phyloP scores from a whole-genome alignment of 2,113 vertebrate genomes.

The Rhynchomys soricoides region DNA sequence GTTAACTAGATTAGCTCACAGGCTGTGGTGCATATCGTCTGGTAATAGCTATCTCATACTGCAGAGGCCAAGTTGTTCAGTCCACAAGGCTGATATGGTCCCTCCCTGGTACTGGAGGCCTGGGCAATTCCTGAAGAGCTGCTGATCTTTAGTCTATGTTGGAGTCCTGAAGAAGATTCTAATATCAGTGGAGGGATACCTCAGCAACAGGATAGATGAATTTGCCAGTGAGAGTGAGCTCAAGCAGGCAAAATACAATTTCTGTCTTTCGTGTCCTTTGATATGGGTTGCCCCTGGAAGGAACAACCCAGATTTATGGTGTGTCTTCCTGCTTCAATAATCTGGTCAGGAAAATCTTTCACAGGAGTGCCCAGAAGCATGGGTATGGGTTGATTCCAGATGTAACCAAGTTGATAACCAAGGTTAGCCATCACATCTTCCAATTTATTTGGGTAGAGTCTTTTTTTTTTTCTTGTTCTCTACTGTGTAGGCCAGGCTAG shows the following conservation, averaged over 20 bases:
- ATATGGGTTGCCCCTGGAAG: neutral
- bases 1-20: neutral
- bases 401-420: neutral
- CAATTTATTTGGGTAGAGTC: neutral
- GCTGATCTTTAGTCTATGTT: neutral
- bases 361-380: neutral
- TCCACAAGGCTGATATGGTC: neutral
- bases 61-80: neutral
- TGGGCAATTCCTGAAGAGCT: neutral
- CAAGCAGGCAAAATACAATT: neutral
- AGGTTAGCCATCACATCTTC: neutral
- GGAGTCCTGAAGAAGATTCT: neutral
- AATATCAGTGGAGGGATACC: neutral
- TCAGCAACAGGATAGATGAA: neutral
- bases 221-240: neutral
- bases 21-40: neutral
- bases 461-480: neutral
- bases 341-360: neutral
- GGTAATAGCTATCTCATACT: neutral
- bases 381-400: neutral
- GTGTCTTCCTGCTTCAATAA: neutral
- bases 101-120: neutral
- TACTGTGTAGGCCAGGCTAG: neutral
- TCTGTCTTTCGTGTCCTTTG: neutral
- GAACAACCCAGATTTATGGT: neutral